phyloP scores from a whole-genome alignment of 2,888 invertebrate genomes.

The Leistus spinibarbis region DNA sequence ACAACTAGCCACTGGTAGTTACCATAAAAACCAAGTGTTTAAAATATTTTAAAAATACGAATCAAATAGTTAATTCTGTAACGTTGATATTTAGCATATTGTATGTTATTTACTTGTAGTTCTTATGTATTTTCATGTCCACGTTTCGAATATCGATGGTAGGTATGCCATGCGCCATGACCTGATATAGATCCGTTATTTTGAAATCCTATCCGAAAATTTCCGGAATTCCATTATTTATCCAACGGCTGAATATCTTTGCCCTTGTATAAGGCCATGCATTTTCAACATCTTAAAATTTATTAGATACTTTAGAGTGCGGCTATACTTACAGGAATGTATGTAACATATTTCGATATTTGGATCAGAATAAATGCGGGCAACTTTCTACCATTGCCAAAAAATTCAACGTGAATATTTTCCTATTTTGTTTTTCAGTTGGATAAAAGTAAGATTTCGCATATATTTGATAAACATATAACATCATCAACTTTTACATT shows the following conservation, averaged over 20 bases:
- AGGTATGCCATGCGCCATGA: not conserved
- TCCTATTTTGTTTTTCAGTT: too few species aligned
- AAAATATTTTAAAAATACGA: too few species aligned
- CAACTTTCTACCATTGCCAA: not conserved
- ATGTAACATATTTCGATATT: constrained; percentile 1
- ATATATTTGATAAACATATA: too few species aligned
- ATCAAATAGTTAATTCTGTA: too few species aligned
- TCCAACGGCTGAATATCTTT: constrained; percentile 7
- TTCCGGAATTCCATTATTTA: constrained; percentile 17
- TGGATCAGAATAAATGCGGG: not conserved
- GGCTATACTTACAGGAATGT: not conserved
- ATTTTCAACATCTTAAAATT: constrained; percentile 6
- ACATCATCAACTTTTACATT: too few species aligned
- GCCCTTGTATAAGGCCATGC: constrained; percentile 3
- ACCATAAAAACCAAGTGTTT: too few species aligned
- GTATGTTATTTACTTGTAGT: too few species aligned
- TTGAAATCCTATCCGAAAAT: constrained; percentile 16
- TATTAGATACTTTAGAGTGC: not conserved
- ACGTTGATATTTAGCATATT: too few species aligned
- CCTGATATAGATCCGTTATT: not conserved
- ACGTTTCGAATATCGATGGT: not conserved
- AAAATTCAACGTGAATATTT: too few species aligned
- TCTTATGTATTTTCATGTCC: too few species aligned
- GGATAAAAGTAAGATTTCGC: too few species aligned
- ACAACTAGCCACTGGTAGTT: too few species aligned